These are phyloP conservation scores for Dinomys branickii DNA, from an alignment of 2,113 vertebrate species.

Conservation along the genomic window DNA sequence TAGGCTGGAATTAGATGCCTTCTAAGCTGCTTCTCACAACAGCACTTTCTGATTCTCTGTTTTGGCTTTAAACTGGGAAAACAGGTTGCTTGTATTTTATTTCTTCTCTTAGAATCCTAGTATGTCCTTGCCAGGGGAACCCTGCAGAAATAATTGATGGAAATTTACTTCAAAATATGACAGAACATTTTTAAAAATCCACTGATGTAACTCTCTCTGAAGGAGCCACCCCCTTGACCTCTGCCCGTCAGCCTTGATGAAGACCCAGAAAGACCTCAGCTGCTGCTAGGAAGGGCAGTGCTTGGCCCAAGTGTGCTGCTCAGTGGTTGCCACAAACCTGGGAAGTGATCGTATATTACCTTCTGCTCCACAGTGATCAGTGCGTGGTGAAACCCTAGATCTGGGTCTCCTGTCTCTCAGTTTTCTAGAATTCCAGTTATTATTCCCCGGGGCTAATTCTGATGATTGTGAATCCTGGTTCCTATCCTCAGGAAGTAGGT, in stretches of 20 bases:
- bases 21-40: background rate
- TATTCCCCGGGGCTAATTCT: conserved; percentile 10
- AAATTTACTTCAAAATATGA: background rate
- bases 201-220: background rate
- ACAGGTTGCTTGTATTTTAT: background rate
- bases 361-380: background rate
- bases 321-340: background rate
- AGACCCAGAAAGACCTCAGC: background rate
- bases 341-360: background rate
- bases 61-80: background rate
- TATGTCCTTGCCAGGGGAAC: background rate
- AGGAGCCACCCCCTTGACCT: background rate
- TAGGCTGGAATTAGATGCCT: background rate
- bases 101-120: background rate
- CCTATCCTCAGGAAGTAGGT: background rate
- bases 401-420: background rate
- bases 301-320: background rate
- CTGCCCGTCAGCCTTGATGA: background rate
- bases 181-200: background rate
- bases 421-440: conserved; percentile 27
- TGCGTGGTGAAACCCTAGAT: background rate
- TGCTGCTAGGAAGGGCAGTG: background rate
- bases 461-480: background rate
- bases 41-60: background rate
- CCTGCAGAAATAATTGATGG: background rate